These are phyloP conservation scores for Myathropa florea DNA, from an alignment of 2,888 invertebrate species.

Conservation along the genomic window DNA sequence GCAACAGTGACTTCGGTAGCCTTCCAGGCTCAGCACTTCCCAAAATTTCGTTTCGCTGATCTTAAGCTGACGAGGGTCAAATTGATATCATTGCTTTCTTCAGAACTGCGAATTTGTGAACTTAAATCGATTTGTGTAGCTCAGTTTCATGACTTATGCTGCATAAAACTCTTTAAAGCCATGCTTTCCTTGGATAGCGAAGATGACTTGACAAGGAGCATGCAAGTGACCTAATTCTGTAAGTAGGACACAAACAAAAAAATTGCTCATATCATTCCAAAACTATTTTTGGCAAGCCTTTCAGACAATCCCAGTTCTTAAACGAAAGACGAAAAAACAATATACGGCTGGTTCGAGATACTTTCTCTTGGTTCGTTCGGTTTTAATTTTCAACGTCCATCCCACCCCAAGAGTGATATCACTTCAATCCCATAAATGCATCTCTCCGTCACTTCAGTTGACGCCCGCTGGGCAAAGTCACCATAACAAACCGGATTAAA, in stretches of 20 bases:
- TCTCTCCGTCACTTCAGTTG: neutral
- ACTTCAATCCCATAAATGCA: neutral
- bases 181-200: too few relatives aligned
- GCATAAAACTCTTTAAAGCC: too few relatives aligned
- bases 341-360: too few relatives aligned
- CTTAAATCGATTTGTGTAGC: neutral
- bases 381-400: too few relatives aligned
- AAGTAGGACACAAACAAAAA: too few relatives aligned
- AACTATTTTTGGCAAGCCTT: neutral
- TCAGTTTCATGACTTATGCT: neutral
- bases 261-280: neutral
- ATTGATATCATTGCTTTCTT: neutral
- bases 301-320: neutral
- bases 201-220: too few relatives aligned
- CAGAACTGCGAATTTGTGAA: neutral
- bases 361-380: too few relatives aligned
- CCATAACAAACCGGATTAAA: conserved; percentile 12
- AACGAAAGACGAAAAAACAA: too few relatives aligned
- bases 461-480: neutral
- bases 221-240: neutral
- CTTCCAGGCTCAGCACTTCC: too few relatives aligned
- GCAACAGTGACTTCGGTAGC: too few relatives aligned
- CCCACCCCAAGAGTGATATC: neutral
- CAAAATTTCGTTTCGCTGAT: too few relatives aligned
- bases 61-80: too few relatives aligned